Evolutionary conservation across 2,797 vertebrate genomes (phyloP).

Genomic region (Gobio occitaniae): DNA sequence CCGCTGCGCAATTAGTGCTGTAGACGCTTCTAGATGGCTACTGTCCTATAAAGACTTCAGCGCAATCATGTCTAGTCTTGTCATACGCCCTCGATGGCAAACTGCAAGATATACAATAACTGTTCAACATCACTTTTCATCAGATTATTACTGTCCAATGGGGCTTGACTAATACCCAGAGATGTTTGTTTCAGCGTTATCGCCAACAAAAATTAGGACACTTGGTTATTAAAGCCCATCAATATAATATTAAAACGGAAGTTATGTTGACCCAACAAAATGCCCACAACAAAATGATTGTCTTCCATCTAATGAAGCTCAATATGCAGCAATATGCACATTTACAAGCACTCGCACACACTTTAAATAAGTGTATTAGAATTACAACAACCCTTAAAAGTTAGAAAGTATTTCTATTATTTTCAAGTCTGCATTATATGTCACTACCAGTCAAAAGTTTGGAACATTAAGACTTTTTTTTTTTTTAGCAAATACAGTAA

Average conservation of each 20-base stretch:
- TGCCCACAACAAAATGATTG: conserved; percentile 8
- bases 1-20: conserved; percentile 46
- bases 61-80: conserved; percentile 46
- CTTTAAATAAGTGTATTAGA: not conserved
- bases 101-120: conserved; percentile 51
- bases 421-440: not conserved
- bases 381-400: not conserved
- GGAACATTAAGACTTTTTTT: too few relatives aligned
- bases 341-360: not conserved
- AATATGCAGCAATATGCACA: not conserved
- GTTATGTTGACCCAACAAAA: conserved; percentile 41
- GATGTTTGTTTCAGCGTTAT: conserved; percentile 41
- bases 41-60: conserved; percentile 46
- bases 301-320: conserved; percentile 26
- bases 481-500: too few relatives aligned
- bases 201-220: conserved; percentile 29
- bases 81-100: conserved; percentile 43
- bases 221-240: conserved; percentile 42
- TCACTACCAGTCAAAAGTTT: not conserved
- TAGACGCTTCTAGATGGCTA: conserved; percentile 36
- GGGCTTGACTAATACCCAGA: conserved; percentile 37
- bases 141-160: conserved; percentile 51
- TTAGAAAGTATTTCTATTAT: not conserved
- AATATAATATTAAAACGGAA: conserved; percentile 26
- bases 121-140: conserved; percentile 35